Conservation (phyloP, 2,888 invertebrate species). For the Luffia ferchaultella region DNA sequence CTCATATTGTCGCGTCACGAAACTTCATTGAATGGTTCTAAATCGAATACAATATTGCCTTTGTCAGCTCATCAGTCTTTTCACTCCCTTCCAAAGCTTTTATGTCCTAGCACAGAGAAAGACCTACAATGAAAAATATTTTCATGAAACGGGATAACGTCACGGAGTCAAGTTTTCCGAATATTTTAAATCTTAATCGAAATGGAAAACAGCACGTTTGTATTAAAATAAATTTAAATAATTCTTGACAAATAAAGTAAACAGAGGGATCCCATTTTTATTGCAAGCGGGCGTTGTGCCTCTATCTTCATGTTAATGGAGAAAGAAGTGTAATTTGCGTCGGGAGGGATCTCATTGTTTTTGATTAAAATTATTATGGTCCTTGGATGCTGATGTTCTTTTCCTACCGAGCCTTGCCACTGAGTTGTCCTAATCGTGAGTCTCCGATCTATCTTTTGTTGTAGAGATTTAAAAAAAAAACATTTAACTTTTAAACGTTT, state of each 20-base stretch:
- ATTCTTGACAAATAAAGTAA: not conserved
- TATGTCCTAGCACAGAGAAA: too few relatives aligned
- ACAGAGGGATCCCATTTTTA: not conserved
- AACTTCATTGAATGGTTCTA: too few relatives aligned
- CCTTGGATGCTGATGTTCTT: conserved; percentile 25
- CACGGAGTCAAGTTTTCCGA: not conserved
- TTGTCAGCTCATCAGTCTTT: too few relatives aligned
- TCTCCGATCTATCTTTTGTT: too few relatives aligned
- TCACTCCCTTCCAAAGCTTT: too few relatives aligned
- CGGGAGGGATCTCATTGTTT: conserved; percentile 54
- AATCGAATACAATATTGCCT: too few relatives aligned
- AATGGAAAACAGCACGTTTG: not conserved
- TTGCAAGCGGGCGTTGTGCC: conserved; percentile 25
- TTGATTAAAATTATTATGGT: conserved; percentile 59
- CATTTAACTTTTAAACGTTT: too few relatives aligned
- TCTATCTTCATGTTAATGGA: conserved; percentile 46
- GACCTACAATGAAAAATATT: too few relatives aligned
- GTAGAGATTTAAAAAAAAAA: too few relatives aligned
- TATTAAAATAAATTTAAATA: not conserved
- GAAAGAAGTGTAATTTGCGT: conserved; percentile 49
- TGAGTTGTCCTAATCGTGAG: too few relatives aligned
- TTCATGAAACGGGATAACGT: too few relatives aligned
- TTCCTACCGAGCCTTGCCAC: not conserved
- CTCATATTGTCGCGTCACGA: too few relatives aligned
- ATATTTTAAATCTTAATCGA: not conserved